These are phyloP conservation scores for Epistrophe grossulariae DNA, from an alignment of 2,888 invertebrate genomes.

Conservation along the genomic window DNA sequence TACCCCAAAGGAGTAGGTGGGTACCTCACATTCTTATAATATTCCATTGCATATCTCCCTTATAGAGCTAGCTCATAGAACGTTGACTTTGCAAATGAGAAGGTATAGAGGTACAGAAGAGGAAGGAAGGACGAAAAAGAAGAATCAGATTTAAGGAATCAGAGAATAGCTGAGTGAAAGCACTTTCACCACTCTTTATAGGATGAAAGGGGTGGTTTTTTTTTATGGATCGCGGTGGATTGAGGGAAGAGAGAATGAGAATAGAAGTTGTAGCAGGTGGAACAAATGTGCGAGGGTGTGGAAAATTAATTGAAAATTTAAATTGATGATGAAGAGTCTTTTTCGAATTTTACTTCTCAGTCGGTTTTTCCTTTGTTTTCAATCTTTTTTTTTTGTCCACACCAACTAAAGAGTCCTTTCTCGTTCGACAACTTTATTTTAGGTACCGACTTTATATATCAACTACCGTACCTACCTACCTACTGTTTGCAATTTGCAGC, in stretches of 20 bases:
- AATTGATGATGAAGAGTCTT: slow-evolving; percentile 66
- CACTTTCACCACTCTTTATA: slow-evolving; percentile 35
- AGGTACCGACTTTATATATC: too few species aligned
- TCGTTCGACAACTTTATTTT: neutral
- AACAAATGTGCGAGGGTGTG: slow-evolving; percentile 49
- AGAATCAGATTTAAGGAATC: slow-evolving; percentile 40
- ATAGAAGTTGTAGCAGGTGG: slow-evolving; percentile 22
- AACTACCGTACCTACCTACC: neutral
- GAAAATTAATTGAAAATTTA: slow-evolving; percentile 73
- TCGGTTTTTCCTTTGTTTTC: slow-evolving; percentile 33
- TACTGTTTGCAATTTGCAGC: slow-evolving; percentile 58
- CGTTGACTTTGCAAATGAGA: slow-evolving; percentile 37
- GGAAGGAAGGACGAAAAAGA: neutral
- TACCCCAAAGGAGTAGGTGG: neutral
- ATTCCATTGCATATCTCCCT: neutral
- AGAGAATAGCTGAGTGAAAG: slow-evolving; percentile 38
- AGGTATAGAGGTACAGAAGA: neutral
- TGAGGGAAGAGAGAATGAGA: neutral
- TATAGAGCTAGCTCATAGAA: neutral
- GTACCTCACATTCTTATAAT: neutral
- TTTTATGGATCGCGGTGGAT: neutral
- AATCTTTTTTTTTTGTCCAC: slow-evolving; percentile 1
- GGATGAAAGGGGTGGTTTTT: neutral
- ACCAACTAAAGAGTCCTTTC: neutral
- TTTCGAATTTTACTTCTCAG: slow-evolving; percentile 25